Evolutionary conservation across 2,113 vertebrate genomes (phyloP).

Genomic region (Stomatorhinus ivindoensis): DNA sequence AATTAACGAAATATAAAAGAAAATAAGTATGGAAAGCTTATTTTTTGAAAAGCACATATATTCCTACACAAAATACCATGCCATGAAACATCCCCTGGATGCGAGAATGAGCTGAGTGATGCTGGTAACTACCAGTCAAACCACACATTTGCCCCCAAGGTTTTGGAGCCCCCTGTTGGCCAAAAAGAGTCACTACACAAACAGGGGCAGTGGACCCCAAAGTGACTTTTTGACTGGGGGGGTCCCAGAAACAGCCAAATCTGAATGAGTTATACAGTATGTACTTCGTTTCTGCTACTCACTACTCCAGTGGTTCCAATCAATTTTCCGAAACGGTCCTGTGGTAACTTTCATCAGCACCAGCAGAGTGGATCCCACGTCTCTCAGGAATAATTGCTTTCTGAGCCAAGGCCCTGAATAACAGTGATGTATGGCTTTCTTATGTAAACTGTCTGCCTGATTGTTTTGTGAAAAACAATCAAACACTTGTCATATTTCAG

Average conservation of each 20-base stretch:
- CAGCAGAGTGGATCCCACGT: neutral
- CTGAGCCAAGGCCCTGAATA: neutral
- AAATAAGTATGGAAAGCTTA: neutral
- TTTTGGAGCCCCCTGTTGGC: neutral
- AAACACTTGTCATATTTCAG: constrained; percentile 16
- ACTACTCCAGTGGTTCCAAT: neutral
- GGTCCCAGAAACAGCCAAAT: neutral
- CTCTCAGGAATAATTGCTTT: neutral
- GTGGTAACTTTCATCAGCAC: constrained; percentile 1
- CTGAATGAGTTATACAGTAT: neutral
- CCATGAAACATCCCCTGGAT: neutral
- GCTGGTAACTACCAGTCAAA: neutral
- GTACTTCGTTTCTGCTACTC: neutral
- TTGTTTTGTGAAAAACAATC: constrained; percentile 2
- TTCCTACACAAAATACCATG: neutral
- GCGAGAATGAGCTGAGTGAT: neutral
- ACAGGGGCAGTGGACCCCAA: neutral
- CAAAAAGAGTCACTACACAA: neutral
- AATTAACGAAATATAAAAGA: neutral
- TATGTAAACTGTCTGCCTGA: constrained; percentile 15
- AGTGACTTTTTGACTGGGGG: neutral
- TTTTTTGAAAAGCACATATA: neutral
- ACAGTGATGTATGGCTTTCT: constrained; percentile 7
- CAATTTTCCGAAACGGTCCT: neutral
- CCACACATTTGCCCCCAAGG: neutral